Base-by-base conservation (phyloP, 2,797 vertebrate species). In the Graptemys geographica region DNA sequence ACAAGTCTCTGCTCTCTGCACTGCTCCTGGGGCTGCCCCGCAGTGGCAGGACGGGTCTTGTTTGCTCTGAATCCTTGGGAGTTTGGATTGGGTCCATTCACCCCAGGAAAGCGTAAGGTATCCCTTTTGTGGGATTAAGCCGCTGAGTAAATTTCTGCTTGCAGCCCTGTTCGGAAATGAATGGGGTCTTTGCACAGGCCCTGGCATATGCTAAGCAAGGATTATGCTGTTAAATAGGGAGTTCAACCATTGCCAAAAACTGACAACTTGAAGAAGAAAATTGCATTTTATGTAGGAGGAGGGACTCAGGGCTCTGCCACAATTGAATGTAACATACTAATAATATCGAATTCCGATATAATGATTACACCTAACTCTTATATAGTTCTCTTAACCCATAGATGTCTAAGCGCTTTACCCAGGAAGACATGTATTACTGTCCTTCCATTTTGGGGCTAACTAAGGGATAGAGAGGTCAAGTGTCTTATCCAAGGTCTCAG, bases 141-240 rank as follows among this genome's bases (percentile, higher is more conserved):
- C 18, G 15, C 28, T 4, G 33, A 12, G 18, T 41, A 37, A 11
- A 3, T 44, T 83, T 19, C n/a, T 89, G 79, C 8, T 27, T 5
- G 12, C 53, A 12, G 78, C 56, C 23, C 37, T 53, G 76, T 51
- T 25, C 6, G 62, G 93, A 90, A 89, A 37, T 23, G 8, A 4
- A 0, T 28, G 21, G 51, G 28, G 16, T n/a, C 1, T n/a, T 8
- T 62, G 37, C 89, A 83, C 96, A 90, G 91, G 47, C 86, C 6
- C 37, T 52, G 84, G 88, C 96, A 62, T 88, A 88, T 84, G 49
- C 89, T 3, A 27, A 72, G 52, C 51, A 5, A 31, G 92, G 91
- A 65, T 4, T 85, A 59, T 90, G 87, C 94, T 95, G 69, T 96
- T 86, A 21, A 13, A 1, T 9, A 80, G 92, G 76, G 92, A 57